Evolutionary conservation across 2,113 vertebrate species (phyloP).

Genomic region (Lepidothrix coronata): DNA sequence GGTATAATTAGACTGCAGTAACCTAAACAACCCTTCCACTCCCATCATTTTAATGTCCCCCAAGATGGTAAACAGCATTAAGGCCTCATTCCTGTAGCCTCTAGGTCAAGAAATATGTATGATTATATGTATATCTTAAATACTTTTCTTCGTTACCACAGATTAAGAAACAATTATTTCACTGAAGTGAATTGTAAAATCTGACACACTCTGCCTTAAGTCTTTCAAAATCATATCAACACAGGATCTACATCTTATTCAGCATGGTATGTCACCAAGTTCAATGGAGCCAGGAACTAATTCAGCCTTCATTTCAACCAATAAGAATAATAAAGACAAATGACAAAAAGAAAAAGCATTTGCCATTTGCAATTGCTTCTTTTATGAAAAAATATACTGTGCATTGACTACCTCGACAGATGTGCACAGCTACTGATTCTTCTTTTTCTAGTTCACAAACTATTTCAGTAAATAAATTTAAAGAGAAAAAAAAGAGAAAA

Average conservation of each 20-base stretch:
- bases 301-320: background rate
- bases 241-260: background rate
- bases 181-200: background rate
- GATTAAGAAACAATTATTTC: background rate
- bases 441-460: background rate
- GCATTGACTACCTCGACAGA: background rate
- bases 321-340: background rate
- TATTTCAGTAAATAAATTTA: background rate
- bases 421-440: background rate
- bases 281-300: background rate
- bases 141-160: slow-evolving; percentile 6
- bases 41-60: slow-evolving; percentile 55
- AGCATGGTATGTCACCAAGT: background rate
- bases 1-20: slow-evolving; percentile 46
- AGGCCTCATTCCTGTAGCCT: slow-evolving; percentile 1
- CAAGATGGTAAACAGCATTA: slow-evolving; percentile 65
- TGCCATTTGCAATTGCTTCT: background rate
- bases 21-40: slow-evolving; percentile 54
- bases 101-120: slow-evolving; percentile 1
- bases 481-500: background rate
- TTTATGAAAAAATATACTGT: background rate
- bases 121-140: background rate
- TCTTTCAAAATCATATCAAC: slow-evolving; percentile 15
- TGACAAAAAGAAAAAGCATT: background rate
- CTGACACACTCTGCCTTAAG: background rate